Conservation (phyloP, 2,113 vertebrate species). For the Collichthys lucidus region DNA sequence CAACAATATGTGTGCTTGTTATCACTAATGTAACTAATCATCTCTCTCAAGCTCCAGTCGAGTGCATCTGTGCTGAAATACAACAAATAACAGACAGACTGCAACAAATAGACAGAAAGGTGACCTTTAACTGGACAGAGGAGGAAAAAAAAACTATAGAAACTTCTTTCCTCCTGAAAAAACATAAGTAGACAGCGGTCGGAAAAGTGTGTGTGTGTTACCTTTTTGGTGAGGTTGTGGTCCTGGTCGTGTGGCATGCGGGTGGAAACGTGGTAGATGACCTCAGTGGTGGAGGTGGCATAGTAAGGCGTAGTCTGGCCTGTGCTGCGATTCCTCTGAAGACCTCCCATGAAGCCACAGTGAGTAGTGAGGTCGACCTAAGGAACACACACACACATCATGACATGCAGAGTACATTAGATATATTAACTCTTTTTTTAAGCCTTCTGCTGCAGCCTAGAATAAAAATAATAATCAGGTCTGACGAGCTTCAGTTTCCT, state of each 20-base stretch:
- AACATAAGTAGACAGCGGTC: background rate
- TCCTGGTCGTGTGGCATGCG: conserved; percentile 98
- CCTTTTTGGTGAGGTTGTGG: conserved; percentile 98
- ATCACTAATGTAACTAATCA: background rate
- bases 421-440: background rate
- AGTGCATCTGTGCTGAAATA: background rate
- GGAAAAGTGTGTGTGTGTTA: conserved; percentile 58
- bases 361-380: conserved; percentile 97
- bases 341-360: conserved; percentile 98
- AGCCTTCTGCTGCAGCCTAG: background rate
- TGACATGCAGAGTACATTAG: background rate
- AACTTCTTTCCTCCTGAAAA: background rate
- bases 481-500: background rate
- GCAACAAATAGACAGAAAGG: background rate
- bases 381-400: background rate
- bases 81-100: background rate
- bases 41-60: background rate
- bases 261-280: conserved; percentile 98
- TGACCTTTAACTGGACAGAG: background rate
- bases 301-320: conserved; percentile 96
- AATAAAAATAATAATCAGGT: background rate
- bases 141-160: background rate
- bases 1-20: background rate
- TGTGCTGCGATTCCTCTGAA: conserved; percentile 97
- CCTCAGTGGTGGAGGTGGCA: conserved; percentile 97